Percentiles rank a stretch among this genome's conserved stretches.
Conservation (phyloP, 2,113 vertebrate genomes). For the Saiga tatarica region DNA sequence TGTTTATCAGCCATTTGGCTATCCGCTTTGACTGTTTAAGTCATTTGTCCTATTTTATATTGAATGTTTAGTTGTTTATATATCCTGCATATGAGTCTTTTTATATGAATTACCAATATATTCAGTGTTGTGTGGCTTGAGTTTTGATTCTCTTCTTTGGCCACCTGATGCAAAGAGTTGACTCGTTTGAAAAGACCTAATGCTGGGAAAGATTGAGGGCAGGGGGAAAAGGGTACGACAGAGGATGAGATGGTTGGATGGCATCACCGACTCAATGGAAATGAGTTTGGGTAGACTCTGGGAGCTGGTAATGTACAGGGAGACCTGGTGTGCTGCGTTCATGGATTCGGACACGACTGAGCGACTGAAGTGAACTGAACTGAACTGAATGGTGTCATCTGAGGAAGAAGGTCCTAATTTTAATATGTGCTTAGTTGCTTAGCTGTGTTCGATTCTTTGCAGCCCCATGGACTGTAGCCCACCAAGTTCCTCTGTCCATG, state of each 20-base stretch:
- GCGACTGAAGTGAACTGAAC: not conserved
- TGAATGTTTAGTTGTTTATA: not conserved
- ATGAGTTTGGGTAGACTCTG: not conserved
- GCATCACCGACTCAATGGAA: not conserved
- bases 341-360: accelerated
- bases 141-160: not conserved
- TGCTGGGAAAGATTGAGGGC: not conserved
- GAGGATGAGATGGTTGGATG: not conserved
- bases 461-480: not conserved
- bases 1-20: not conserved
- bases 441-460: accelerated
- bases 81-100: not conserved
- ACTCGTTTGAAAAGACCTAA: not conserved
- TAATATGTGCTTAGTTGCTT: not conserved
- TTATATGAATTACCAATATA: not conserved
- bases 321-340: not conserved
- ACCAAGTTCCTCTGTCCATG: not conserved
- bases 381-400: not conserved
- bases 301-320: not conserved
- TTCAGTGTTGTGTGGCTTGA: not conserved
- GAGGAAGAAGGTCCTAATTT: constrained; percentile 2
- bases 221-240: not conserved
- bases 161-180: not conserved
- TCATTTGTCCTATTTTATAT: not conserved
- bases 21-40: not conserved